Evolutionary conservation across 1,140 invertebrate species (phyloP), one percentile per base, ranked within the genome.

Genomic region (Leptinotarsa defecta): DNA sequence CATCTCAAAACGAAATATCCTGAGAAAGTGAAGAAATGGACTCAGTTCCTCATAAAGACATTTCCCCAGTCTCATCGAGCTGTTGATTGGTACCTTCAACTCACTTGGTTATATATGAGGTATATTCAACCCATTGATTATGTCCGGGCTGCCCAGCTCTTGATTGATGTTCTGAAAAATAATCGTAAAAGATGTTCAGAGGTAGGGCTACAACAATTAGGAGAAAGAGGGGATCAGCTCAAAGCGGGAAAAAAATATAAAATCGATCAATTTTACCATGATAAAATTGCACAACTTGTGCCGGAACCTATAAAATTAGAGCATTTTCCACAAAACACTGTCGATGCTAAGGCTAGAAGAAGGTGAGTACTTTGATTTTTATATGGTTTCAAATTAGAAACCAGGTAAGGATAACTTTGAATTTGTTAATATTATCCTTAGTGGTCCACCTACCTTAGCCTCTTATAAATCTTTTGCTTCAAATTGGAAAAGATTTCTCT

Each of bases 21-120:
- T 52, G 27, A 73, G 13, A 61, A 78, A 13, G 81, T 78, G 5
- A 73, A 76, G 68, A 71, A 34, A 15, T 82, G 79, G 79, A 19
- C 77, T 43, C 72, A 79, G 64, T 81, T 68, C 43, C 57, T 82
- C n/a, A 78, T 78, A 24, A 24, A 73, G 61, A 61, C 73, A 1
- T 73, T 74, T 22, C 77, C 65, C 5, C 19, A 71, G 19, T 73
- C 68, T 11, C 24, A 71, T 15, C 68, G 63, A 68, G 48, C 74
- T 2, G 79, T 76, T 24, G 22, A 22, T 15, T 80, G 79, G 79
- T 80, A 76, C 48, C 24, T 17, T 22, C 34, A 61, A 20, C 48
- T 80, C 49, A 61, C 71, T 48, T 72, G 75, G 72, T 57, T 80
- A 15, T 73, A 79, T 73, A 74, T 71, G 4, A 62, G 19, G 6